Base-by-base conservation (phyloP, 2,113 vertebrate genomes). In the Pelodiscus sinensis region DNA sequence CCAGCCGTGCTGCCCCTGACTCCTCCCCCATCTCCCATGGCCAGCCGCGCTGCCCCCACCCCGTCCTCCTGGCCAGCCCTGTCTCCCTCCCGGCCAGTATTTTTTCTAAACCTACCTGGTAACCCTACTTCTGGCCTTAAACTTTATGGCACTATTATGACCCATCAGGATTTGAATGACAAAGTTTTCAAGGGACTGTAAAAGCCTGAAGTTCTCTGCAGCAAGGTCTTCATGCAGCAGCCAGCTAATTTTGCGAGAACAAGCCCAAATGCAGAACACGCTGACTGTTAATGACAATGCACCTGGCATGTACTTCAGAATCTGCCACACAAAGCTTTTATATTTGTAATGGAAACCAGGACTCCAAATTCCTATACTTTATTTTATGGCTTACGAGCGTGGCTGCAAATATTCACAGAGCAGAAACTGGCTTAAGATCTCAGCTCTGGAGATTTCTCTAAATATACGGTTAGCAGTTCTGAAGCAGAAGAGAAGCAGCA, bases 391-490 rank as follows among this genome's bases (percentile, higher is more conserved):
- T 68, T 62, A 82, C 65, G 57, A 94, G 60, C 71, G 71, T 94
- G 94, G 92, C 90, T 95, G 94, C 87, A 79, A 57, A 90, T 6
- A 62, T 85, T 95, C 93, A 84, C 92, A 93, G 75, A 79, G 93
- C 68, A 94, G 75, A 94, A 92, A 92, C 81, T 1, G 11, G 29
- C 50, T 86, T 24, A 0, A 93, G 65, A 68, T 86, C 95, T 82
- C 85, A 56, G 31, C 87, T 81, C 83, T 9, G 31, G 80, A 90
- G 85, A 71, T 73, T 89, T 38, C 91, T 75, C 12, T 79, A 71
- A 92, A 92, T 93, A 84, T 35, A 94, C 57, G 84, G 84, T 44
- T 31, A 94, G 68, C 89, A 94, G 86, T 92, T 96, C 95, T 96
- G 90, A 92, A 90, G 89, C 15, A 27, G 55, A 57, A 38, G 15